Conservation (phyloP, 2,888 invertebrate species). For the Slavum lentiscoides region DNA sequence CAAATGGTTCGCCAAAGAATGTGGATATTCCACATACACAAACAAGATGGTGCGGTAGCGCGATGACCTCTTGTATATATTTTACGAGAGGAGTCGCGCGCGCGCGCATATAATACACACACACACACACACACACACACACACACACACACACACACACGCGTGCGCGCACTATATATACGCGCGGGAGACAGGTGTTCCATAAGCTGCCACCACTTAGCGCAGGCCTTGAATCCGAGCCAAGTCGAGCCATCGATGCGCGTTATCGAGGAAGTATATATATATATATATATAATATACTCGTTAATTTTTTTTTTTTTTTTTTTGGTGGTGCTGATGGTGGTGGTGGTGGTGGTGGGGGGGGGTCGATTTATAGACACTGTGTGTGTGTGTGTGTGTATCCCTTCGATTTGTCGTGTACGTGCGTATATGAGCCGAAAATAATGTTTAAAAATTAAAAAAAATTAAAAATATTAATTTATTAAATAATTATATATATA, state of each 20-base stretch:
- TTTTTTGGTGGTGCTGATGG: not conserved
- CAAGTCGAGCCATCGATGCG: conserved; percentile 41
- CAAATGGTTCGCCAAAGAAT: conserved; percentile 52
- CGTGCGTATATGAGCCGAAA: too few species aligned
- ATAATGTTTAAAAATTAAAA: too few species aligned
- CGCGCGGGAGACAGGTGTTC: conserved; percentile 43
- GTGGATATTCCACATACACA: conserved; percentile 52
- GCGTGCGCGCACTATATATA: too few species aligned
- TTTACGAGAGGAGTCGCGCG: conserved; percentile 52
- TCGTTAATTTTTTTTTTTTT: too few species aligned
- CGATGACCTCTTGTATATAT: conserved; percentile 51
- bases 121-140: conserved; percentile 11
- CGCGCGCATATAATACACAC: conserved; percentile 18
- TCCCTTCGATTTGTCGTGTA: too few species aligned
- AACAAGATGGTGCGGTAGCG: conserved; percentile 50
- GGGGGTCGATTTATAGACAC: too few species aligned
- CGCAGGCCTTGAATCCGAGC: conserved; percentile 50
- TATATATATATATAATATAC: not conserved
- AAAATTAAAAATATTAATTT: too few species aligned
- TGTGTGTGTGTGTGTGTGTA: too few species aligned
- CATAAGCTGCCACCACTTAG: conserved; percentile 52
- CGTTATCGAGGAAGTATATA: conserved; percentile 39
- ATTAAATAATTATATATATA: too few species aligned
- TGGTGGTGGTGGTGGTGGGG: too few species aligned
- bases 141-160: not conserved